These are phyloP conservation scores for Aldrovandia affinis DNA, from an alignment of 2,797 vertebrate genomes.

Conservation along the genomic window DNA sequence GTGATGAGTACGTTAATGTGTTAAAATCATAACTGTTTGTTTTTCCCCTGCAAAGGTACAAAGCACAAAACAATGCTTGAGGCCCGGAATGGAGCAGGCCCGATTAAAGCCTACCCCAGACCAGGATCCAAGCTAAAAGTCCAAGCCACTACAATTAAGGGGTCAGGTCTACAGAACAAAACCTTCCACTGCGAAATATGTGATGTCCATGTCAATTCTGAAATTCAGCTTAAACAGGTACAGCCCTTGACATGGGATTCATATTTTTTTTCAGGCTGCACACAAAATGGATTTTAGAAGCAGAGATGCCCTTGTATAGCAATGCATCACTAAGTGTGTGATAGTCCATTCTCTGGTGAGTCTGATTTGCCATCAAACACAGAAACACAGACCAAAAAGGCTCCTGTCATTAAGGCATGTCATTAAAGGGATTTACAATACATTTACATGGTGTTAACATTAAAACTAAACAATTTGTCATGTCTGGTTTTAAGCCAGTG, in stretches of 20 bases:
- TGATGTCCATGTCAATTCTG: conserved; percentile 96
- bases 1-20: not conserved
- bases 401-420: too few relatives aligned
- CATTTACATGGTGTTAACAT: too few relatives aligned
- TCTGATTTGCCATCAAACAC: too few relatives aligned
- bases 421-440: too few relatives aligned
- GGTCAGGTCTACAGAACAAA: conserved; percentile 94
- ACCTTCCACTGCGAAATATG: conserved; percentile 99
- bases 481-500: too few relatives aligned
- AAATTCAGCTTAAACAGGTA: conserved; percentile 98
- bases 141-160: conserved; percentile 76
- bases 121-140: conserved; percentile 89
- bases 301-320: not conserved
- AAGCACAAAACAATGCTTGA: conserved; percentile 99
- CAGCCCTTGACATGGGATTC: not conserved
- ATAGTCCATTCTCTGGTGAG: not conserved
- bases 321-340: not conserved
- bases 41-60: conserved; percentile 73
- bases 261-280: not conserved
- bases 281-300: too few relatives aligned
- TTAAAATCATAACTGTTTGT: not conserved
- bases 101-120: conserved; percentile 93
- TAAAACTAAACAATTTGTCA: too few relatives aligned
- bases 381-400: too few relatives aligned
- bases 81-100: conserved; percentile 90